Evolutionary conservation across 2,888 invertebrate genomes (phyloP), one percentile per base, ranked within the genome.

Genomic region (Dryobotodes eremita): DNA sequence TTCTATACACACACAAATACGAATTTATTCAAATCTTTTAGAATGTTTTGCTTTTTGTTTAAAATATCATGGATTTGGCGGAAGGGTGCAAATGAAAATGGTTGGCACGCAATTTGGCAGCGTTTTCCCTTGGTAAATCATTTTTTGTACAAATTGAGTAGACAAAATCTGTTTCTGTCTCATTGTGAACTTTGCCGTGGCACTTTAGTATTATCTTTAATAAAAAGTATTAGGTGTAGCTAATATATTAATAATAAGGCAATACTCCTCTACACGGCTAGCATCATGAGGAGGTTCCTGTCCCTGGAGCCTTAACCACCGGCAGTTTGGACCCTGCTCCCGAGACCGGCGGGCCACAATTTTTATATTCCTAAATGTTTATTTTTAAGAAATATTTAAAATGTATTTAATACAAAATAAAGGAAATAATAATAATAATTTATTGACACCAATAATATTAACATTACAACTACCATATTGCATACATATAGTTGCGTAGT

Each of bases 1-100:
- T 94, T 93, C 92, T 93, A 92, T 93, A 93, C 91, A 92, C 91
- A 92, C 92, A 92, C 74, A 86, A 75, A 93, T 92, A 92, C 91
- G 92, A 92, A 92, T 93, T 91, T 92, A 92, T 92, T 92, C 90
- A 89, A 88, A 86, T 90, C 89, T 89, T 88, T 87, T 90, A 86
- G 74, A n/a, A 87, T 80, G 73, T 74, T 77, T 64, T 57, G 64
- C 42, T 85, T 88, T 90, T 87, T 86, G 78, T 85, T 77, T 79
- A 84, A 76, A 82, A 80, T 80, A 69, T 55, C 50, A 68, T 66
- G n/a, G 26, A 72, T 77, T 73, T n/a, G 36, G 65, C 61, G 70
- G 85, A 81, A 83, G 81, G 83, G 86, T 79, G 61, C 62, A 61
- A 77, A 82, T 66, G 69, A 69, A 71, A 72, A 69, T 68, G 71